Evolutionary conservation across 2,113 vertebrate genomes (phyloP), one percentile per base, ranked within the genome.

Genomic region (Rhinopomastus cyanomelas): DNA sequence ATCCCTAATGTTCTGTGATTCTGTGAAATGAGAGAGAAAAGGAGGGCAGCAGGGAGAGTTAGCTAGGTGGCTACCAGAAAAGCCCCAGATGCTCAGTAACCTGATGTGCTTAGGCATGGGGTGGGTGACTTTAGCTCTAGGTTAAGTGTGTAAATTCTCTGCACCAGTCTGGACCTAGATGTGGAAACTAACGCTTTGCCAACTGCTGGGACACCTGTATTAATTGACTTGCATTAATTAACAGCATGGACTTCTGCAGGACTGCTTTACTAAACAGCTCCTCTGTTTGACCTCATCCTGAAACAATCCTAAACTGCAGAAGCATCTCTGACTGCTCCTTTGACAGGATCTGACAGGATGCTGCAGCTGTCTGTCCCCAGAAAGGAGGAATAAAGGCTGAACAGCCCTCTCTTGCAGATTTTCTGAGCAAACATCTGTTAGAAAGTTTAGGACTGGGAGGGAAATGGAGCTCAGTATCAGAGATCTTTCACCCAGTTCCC

Each of bases 21-120:
- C n/a, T n/a, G n/a, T n/a, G n/a, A n/a, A n/a, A n/a, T n/a, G n/a
- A n/a, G n/a, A n/a, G n/a, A n/a, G n/a, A n/a, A 52, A 34, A 15
- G 30, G 22, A 37, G 18, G 14, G 12, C 46, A 65, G 12, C 14
- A 23, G 3, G 19, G 12, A 12, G 12, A 46, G 8, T 11, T 52
- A 26, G 6, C 5, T 19, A 11, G 11, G n/a, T n/a, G n/a, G n/a
- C n/a, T n/a, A n/a, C n/a, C n/a, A n/a, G n/a, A n/a, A 65, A 77
- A 64, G n/a, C 23, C 19, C 36, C 13, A 16, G 29, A 42, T 5
- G 12, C 49, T 49, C 8, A 2, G 3, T 8, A 69, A 34, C 30
- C n/a, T 0, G 9, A 81, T 2, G 21, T 14, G 27, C n/a, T 37
- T 27, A 37, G 22, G 23, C 14, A 13, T 0, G 5, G 20, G 61